These are phyloP conservation scores for Indicator indicator DNA, from an alignment of 2,113 vertebrate genomes.

Conservation along the genomic window DNA sequence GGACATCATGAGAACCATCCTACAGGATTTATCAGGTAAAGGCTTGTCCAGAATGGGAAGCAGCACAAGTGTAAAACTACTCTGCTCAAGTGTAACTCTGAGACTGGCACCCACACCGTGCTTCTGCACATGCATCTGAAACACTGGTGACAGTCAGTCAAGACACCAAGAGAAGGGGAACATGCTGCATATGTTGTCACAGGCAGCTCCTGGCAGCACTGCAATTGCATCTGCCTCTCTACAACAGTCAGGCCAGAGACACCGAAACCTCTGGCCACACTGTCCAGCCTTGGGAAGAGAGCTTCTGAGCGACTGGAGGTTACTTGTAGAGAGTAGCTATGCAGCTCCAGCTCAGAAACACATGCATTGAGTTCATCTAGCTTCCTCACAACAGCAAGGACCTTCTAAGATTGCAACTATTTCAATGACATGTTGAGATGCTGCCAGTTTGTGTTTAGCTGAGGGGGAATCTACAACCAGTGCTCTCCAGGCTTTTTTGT, in stretches of 20 bases:
- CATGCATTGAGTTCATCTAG: rapidly evolving
- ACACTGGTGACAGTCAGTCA: neutral
- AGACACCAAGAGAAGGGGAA: neutral
- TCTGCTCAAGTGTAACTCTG: neutral
- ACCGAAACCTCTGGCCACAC: neutral
- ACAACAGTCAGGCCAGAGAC: neutral
- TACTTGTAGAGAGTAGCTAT: neutral
- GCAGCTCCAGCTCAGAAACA: neutral
- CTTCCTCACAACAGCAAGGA: neutral
- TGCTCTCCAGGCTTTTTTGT: neutral
- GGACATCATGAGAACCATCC: rapidly evolving
- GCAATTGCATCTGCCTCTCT: neutral
- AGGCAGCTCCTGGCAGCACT: neutral
- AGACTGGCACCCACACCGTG: neutral
- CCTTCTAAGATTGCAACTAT: neutral
- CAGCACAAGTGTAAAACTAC: neutral
- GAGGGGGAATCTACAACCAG: neutral
- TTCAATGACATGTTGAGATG: neutral
- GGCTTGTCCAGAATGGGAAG: neutral
- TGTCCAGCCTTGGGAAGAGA: neutral
- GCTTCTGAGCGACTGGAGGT: neutral
- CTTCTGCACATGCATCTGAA: neutral
- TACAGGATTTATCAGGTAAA: neutral
- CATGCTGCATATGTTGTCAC: neutral
- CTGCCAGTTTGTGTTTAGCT: neutral